Evolutionary conservation across 2,113 vertebrate genomes (phyloP).

Genomic region (Sciurus niger): DNA sequence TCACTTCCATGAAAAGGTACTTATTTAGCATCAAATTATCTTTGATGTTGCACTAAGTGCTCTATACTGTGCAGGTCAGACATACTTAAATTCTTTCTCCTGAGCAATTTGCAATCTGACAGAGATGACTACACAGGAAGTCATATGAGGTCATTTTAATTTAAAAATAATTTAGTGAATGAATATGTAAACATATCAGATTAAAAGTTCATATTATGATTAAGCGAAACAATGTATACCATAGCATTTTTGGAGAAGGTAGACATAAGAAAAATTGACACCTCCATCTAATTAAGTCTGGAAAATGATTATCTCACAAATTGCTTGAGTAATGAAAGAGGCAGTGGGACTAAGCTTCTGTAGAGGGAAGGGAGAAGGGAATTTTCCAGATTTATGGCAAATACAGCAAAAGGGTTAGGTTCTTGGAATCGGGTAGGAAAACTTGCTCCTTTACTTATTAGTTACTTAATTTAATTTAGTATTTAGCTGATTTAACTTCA

Average conservation of each 20-base stretch:
- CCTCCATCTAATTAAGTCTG: not conserved
- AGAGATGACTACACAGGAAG: slow-evolving; percentile 45
- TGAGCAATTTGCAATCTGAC: not conserved
- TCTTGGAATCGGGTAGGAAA: not conserved
- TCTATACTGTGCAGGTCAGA: not conserved
- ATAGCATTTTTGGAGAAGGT: not conserved
- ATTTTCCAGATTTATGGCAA: not conserved
- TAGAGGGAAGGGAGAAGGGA: not conserved
- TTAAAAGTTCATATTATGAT: not conserved
- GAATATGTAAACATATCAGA: slow-evolving; percentile 7
- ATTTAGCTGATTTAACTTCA: not conserved
- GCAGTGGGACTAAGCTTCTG: not conserved
- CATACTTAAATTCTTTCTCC: not conserved
- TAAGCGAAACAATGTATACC: not conserved
- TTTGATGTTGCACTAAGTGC: not conserved
- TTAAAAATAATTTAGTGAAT: slow-evolving; percentile 20
- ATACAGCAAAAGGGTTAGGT: not conserved
- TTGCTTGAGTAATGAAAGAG: not conserved
- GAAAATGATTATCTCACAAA: not conserved
- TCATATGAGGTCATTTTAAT: slow-evolving; percentile 59
- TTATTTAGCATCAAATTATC: slow-evolving; percentile 43
- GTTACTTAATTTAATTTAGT: not conserved
- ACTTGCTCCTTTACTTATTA: not conserved
- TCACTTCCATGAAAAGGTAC: not conserved
- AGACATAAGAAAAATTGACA: not conserved